Evolutionary conservation across 2,113 vertebrate species (phyloP).

Genomic region (Odocoileus virginianus): DNA sequence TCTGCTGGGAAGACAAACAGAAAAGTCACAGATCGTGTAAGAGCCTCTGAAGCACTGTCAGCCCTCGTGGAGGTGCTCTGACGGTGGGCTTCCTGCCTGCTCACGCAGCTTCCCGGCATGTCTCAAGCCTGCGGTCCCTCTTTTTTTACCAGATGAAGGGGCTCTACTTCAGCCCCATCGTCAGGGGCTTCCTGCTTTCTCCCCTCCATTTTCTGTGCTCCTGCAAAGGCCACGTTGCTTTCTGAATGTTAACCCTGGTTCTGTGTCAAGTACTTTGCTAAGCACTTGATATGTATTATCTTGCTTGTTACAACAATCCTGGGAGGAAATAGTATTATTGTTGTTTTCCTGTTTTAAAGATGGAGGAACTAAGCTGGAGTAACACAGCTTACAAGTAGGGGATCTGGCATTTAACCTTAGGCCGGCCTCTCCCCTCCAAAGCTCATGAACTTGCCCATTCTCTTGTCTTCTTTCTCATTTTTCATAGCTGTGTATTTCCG

Average conservation of each 20-base stretch:
- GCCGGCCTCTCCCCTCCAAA: neutral
- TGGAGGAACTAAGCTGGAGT: neutral
- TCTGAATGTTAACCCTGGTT: neutral
- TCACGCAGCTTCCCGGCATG: accelerated
- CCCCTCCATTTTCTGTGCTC: neutral
- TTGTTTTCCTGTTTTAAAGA: neutral
- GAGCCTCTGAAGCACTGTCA: neutral
- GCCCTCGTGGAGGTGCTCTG: neutral
- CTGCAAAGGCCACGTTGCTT: neutral
- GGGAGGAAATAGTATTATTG: neutral
- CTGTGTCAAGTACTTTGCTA: neutral
- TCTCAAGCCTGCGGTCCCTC: neutral
- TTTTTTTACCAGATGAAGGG: neutral
- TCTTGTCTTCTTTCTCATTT: neutral
- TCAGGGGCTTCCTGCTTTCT: neutral
- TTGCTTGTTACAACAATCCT: neutral
- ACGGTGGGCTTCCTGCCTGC: neutral
- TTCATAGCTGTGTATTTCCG: neutral
- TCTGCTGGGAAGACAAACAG: neutral
- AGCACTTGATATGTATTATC: neutral
- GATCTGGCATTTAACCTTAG: neutral
- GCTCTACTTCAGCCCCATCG: neutral
- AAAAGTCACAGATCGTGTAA: neutral
- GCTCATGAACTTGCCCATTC: neutral
- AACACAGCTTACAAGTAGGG: neutral